A percentile compares a stretch with the other conserved stretches of the same genome.
Evolutionary conservation across 2,113 vertebrate genomes (phyloP).

Genomic region (Zosterops lateralis): DNA sequence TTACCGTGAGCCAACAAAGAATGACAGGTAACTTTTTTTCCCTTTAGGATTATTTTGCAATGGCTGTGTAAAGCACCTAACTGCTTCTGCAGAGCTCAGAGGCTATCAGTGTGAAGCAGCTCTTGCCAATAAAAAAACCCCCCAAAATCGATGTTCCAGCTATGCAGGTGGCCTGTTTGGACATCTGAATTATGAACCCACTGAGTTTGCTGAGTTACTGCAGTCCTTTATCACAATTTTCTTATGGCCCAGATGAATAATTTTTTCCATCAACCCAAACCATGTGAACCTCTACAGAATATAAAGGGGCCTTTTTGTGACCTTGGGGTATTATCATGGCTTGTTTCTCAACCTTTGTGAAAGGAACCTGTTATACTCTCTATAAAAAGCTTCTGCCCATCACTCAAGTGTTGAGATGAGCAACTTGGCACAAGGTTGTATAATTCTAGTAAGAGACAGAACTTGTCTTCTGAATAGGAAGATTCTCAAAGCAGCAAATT

Average conservation of each 20-base stretch:
- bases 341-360: background rate
- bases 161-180: background rate
- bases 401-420: background rate
- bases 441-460: background rate
- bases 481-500: background rate
- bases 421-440: background rate
- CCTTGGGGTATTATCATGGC: background rate
- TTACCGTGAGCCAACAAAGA: background rate
- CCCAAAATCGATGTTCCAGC: background rate
- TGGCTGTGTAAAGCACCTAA: background rate
- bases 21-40: background rate
- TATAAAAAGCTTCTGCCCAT: background rate
- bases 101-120: background rate
- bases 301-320: background rate
- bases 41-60: background rate
- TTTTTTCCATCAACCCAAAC: background rate
- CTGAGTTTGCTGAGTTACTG: background rate
- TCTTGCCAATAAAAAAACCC: background rate
- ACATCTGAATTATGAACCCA: background rate
- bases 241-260: background rate
- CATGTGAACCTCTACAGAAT: background rate
- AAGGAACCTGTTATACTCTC: background rate
- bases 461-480: background rate
- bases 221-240: background rate
- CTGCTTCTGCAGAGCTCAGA: constrained; percentile 10